Evolutionary conservation across 2,888 invertebrate genomes (phyloP), one percentile per base, ranked within the genome.

Genomic region (Dysmachus trigonus): DNA sequence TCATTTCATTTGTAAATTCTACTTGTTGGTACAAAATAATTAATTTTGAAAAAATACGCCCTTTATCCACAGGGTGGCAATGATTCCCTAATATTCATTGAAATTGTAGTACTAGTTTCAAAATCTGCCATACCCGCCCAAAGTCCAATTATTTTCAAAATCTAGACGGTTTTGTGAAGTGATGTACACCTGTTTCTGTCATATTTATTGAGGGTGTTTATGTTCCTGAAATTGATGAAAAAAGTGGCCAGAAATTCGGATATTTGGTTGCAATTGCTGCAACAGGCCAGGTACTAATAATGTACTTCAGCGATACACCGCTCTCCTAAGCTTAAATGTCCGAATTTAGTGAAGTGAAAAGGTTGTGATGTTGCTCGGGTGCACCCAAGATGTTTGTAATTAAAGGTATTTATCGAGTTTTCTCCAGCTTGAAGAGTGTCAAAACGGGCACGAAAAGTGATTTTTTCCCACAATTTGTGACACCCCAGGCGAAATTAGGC

Each of bases 101-200:
- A n/a, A 3, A 47, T 4, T 71, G 62, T 6, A 15, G 71, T 18
- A 83, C 35, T 38, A 72, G 38, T 83, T 27, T 41, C 31, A 27
- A 35, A 77, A 51, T 7, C 86, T 84, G 87, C 86, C 77, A 86
- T 87, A 84, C 82, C 86, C 77, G 38, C 77, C 53, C 38, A 53
- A 30, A 81, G 84, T 87, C 77, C 87, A 41, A 71, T 62, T 18
- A 33, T 13, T 1, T 38, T 6, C 7, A n/a, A 7, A 38, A 47
- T 87, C 85, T 87, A 86, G 85, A 41, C 38, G 47, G 35, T 83
- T 86, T 87, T 85, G 82, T 38, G 87, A 87, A 88, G 87, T 89
- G 87, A 88, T 89, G 89, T 89, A 89, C 89, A 89, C 89, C 89
- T 89, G 89, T 89, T 89, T 89, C 89, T 89, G 89, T 89, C 89